Conservation (phyloP, 2,797 vertebrate species). For the Melanotaenia nigrans region DNA sequence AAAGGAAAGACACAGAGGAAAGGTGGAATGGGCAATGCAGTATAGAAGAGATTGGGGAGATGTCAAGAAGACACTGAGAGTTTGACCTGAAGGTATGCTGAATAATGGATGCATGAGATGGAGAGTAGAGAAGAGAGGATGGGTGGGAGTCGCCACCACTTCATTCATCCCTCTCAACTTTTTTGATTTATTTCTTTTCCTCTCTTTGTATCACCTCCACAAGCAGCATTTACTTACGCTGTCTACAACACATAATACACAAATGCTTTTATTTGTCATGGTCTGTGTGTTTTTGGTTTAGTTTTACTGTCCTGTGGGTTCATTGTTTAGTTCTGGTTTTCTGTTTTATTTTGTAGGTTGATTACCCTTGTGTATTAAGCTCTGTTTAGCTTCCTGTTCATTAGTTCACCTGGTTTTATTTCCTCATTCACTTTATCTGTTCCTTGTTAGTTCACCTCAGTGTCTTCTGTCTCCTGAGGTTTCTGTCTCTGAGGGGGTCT, state of each 20-base stretch:
- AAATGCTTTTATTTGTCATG: too few species aligned
- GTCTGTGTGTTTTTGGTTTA: too few species aligned
- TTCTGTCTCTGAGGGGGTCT: too few species aligned
- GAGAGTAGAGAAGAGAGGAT: conserved; percentile 33
- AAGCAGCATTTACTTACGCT: not conserved
- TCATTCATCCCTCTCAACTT: conserved; percentile 18
- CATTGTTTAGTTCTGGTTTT: too few species aligned
- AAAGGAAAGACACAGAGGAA: conserved; percentile 25
- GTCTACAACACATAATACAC: not conserved
- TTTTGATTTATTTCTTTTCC: conserved; percentile 12
- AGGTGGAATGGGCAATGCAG: conserved; percentile 39
- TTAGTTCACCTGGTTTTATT: too few species aligned
- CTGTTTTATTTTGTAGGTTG: too few species aligned
- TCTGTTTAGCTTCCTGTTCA: too few species aligned
- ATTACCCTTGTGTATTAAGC: too few species aligned
- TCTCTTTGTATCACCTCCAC: not conserved
- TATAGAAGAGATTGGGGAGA: conserved; percentile 40
- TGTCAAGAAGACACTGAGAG: conserved; percentile 65
- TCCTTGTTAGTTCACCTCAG: too few species aligned
- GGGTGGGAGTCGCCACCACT: conserved; percentile 32
- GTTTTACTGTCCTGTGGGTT: too few species aligned
- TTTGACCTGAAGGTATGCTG: conserved; percentile 75
- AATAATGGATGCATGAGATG: conserved; percentile 71
- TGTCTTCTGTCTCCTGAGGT: too few species aligned
- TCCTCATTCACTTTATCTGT: too few species aligned